These are phyloP conservation scores for Hestina assimilis DNA, from an alignment of 1,140 invertebrate genomes.

Conservation along the genomic window DNA sequence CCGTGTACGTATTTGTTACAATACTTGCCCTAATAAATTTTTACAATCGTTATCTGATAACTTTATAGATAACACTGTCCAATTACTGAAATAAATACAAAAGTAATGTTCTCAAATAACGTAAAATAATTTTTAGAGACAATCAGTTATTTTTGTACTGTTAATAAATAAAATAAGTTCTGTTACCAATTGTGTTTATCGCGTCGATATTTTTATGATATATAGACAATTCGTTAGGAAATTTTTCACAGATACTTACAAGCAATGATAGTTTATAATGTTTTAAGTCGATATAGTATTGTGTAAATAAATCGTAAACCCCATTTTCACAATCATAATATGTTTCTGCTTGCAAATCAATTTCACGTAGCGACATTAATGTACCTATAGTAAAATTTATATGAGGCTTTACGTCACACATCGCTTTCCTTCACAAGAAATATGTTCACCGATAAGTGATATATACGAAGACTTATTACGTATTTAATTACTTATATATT, in stretches of 20 bases:
- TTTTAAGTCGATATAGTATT: slow-evolving; percentile 66
- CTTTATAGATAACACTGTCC: not conserved
- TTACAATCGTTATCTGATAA: slow-evolving; percentile 16
- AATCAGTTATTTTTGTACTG: too few species aligned
- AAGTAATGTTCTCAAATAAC: too few species aligned
- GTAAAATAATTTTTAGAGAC: too few species aligned
- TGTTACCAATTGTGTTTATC: too few species aligned
- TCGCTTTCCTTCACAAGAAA: slow-evolving; percentile 62
- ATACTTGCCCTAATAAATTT: slow-evolving; percentile 24
- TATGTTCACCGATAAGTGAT: slow-evolving; percentile 56
- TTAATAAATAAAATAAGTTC: not conserved
- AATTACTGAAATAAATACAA: too few species aligned
- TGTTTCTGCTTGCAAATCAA: slow-evolving; percentile 77
- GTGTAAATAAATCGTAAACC: slow-evolving; percentile 78
- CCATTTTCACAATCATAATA: slow-evolving; percentile 78
- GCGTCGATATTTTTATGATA: not conserved
- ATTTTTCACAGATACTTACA: slow-evolving; percentile 37
- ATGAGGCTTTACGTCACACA: slow-evolving; percentile 71
- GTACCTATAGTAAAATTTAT: slow-evolving; percentile 77
- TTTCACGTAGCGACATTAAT: slow-evolving; percentile 78
- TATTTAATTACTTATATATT: too few species aligned
- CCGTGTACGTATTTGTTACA: slow-evolving; percentile 32
- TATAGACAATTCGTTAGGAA: not conserved
- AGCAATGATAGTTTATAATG: slow-evolving; percentile 65
- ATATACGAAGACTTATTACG: too few species aligned